Evolutionary conservation across 2,797 vertebrate species (phyloP).

Genomic region (Knipowitschia caucasica): DNA sequence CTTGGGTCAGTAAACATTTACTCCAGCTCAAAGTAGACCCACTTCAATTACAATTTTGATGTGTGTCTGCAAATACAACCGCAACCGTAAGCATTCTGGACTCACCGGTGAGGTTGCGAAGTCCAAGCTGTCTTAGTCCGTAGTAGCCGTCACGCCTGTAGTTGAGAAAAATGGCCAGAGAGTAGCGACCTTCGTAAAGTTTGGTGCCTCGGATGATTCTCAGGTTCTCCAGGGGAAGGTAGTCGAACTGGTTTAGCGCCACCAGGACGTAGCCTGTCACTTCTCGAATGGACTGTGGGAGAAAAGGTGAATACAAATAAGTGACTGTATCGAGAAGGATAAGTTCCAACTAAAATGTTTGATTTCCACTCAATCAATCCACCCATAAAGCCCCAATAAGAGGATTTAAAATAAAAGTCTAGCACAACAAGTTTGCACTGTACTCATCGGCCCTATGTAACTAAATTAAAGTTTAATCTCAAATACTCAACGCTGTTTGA

Average conservation of each 20-base stretch:
- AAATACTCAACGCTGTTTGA: background rate
- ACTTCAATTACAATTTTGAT: background rate
- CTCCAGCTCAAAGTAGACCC: no score
- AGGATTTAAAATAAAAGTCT: background rate
- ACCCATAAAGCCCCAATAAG: no score
- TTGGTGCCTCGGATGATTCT: slow-evolving; percentile 93
- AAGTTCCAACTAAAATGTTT: no score
- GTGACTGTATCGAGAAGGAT: no score
- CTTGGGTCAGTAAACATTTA: no score
- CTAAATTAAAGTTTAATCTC: background rate
- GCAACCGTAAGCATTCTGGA: background rate
- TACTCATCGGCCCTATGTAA: no score
- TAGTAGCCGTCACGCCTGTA: slow-evolving; percentile 92
- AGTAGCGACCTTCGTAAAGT: slow-evolving; percentile 90
- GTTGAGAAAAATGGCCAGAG: slow-evolving; percentile 94
- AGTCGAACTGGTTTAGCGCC: slow-evolving; percentile 94
- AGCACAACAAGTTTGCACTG: background rate
- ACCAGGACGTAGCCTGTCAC: slow-evolving; percentile 97
- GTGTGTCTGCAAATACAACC: background rate
- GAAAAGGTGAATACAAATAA: background rate
- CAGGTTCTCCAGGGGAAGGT: slow-evolving; percentile 94
- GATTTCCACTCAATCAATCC: no score
- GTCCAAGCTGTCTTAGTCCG: slow-evolving; percentile 89
- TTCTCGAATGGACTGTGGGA: slow-evolving; percentile 90
- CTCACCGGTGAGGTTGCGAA: slow-evolving; percentile 91